phyloP scores from a whole-genome alignment of 2,113 vertebrate genomes.

The Amphiprion ocellaris region DNA sequence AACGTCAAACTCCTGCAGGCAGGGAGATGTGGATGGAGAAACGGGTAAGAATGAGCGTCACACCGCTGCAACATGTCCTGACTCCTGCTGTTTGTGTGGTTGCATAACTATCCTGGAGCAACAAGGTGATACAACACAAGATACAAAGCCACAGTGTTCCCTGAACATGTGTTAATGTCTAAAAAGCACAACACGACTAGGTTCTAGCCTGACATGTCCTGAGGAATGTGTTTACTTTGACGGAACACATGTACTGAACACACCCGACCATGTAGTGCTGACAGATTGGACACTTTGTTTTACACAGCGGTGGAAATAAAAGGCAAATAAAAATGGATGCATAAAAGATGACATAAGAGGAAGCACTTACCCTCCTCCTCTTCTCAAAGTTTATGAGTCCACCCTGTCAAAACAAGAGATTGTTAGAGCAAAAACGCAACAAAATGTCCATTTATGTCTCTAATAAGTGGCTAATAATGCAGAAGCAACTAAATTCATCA shows the following conservation, averaged over 20 bases:
- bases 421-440: background rate
- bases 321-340: background rate
- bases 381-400: conserved; percentile 94
- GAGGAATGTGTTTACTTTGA: background rate
- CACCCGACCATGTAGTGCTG: background rate
- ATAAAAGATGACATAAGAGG: conserved; percentile 8
- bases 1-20: conserved; percentile 89
- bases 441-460: no score
- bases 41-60: background rate
- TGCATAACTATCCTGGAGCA: background rate
- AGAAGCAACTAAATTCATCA: no score
- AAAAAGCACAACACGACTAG: background rate
- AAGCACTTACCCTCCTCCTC: conserved; percentile 88
- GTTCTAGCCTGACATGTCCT: background rate
- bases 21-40: background rate
- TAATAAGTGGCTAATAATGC: no score
- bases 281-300: conserved; percentile 4
- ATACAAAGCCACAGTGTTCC: no score
- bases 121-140: background rate
- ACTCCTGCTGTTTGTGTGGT: background rate
- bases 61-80: no score
- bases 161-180: background rate
- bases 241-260: background rate
- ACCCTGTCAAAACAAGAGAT: conserved; percentile 78
- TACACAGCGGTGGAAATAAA: background rate